These are phyloP conservation scores for Rhopalosiphum padi DNA, from an alignment of 1,140 invertebrate species.

Conservation along the genomic window DNA sequence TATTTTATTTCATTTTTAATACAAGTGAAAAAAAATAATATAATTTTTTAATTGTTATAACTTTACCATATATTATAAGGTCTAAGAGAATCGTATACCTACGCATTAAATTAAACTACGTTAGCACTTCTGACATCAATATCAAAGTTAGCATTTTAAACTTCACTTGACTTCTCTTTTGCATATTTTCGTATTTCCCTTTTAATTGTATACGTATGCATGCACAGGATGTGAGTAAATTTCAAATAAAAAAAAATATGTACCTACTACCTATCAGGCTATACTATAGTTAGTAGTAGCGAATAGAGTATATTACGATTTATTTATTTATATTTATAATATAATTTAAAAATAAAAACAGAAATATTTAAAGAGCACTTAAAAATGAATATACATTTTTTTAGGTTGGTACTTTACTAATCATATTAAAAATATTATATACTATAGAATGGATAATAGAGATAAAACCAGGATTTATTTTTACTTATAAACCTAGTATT, in stretches of 20 bases:
- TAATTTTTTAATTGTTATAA: background rate
- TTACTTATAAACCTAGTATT: background rate
- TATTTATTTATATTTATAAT: too few species aligned
- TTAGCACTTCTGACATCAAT: background rate
- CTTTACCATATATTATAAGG: background rate
- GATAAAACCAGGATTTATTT: background rate
- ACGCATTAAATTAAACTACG: background rate
- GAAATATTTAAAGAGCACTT: background rate
- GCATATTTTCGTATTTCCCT: background rate
- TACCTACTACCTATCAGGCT: too few species aligned
- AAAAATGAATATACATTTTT: background rate
- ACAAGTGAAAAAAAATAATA: background rate
- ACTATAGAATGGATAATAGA: background rate
- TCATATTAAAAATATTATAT: background rate
- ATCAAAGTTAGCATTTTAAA: background rate
- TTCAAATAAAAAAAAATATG: background rate
- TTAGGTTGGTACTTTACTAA: background rate
- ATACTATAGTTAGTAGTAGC: too few species aligned
- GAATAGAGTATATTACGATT: too few species aligned
- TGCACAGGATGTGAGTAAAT: background rate
- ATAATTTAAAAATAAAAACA: background rate
- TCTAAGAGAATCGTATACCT: background rate
- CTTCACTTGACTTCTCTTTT: background rate
- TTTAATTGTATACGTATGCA: background rate
- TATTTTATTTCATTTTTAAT: background rate